Evolutionary conservation across 2,113 vertebrate species (phyloP), one percentile per base, ranked within the genome.

Genomic region (Carassius auratus): DNA sequence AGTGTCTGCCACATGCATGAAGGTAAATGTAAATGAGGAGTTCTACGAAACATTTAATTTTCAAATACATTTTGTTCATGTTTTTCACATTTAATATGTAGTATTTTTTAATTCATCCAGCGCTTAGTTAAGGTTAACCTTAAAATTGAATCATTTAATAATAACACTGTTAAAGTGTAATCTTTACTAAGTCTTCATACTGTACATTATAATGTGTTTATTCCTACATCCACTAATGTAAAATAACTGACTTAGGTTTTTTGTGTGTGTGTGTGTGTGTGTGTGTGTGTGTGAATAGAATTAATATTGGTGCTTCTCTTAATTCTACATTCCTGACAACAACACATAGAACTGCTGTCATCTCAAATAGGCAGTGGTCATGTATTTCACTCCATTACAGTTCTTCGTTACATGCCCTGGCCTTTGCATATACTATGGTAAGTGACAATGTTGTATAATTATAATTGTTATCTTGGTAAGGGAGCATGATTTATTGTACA

Each of bases 401-500:
- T 7, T 30, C 13, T 68, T 30, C 42, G 30, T 64, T 42, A 12
- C 17, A 71, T 8, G 0, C 8, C 68, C 30, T 71, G 68, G 19
- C 36, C 36, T 12, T 71, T 9, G 17, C 36, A 5, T 79, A 79
- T 79, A 61, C 61, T 38, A 61, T 23, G 13, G 6, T n/a, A n/a
- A n/a, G 13, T 79, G 36, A 42, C 36, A 38, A 14, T 23, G 21
- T 61, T 59, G 21, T 61, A n/a, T 78, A 61, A 8, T 61, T 12
- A 38, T 79, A 45, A 62, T 79, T 77, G 36, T 13, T 76, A 52
- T 8, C 21, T 52, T 13, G 12, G 36, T 62, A 38, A 38, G 21
- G 21, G 36, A 42, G 14, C 15, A 19, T 68, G 79, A 81, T 68
- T 81, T 68, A 81, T 64, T n/a, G n/a, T 21, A 26, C 38, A 64